These are phyloP conservation scores for Neocloeon triangulifer DNA, from an alignment of 1,140 invertebrate species.

Conservation along the genomic window DNA sequence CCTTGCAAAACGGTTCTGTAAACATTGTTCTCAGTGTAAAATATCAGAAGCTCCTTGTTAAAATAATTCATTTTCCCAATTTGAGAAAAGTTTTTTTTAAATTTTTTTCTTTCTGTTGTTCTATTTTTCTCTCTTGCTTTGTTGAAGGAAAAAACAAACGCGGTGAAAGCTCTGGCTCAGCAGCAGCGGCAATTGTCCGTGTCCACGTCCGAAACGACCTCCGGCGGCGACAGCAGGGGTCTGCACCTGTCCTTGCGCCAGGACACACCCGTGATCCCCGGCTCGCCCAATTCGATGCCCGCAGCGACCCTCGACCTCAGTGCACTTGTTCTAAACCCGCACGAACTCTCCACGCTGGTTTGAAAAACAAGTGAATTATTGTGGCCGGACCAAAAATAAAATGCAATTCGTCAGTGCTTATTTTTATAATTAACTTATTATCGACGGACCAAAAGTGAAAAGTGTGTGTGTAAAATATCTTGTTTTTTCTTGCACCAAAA, in stretches of 20 bases:
- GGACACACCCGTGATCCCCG: constrained; percentile 12
- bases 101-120: too few relatives aligned
- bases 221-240: constrained; percentile 3
- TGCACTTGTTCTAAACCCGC: constrained; percentile 31
- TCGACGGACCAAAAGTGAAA: too few relatives aligned
- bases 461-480: too few relatives aligned
- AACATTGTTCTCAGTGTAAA: constrained; percentile 7
- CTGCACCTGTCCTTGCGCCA: constrained; percentile 13
- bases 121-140: constrained; percentile 8
- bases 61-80: not conserved
- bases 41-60: constrained; percentile 1
- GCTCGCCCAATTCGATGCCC: constrained; percentile 32
- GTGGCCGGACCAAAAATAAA: too few relatives aligned
- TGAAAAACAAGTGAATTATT: too few relatives aligned
- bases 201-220: constrained; percentile 6
- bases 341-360: constrained; percentile 43
- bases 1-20: constrained; percentile 9
- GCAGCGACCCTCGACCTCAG: constrained; percentile 35
- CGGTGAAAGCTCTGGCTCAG: constrained; percentile 22
- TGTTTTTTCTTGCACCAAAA: too few relatives aligned
- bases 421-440: too few relatives aligned
- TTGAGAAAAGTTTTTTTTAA: too few relatives aligned
- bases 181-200: constrained; percentile 10
- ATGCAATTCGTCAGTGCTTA: too few relatives aligned
- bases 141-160: constrained; percentile 33